Evolutionary conservation across 2,797 vertebrate species (phyloP).

Genomic region (Cygnus olor): DNA sequence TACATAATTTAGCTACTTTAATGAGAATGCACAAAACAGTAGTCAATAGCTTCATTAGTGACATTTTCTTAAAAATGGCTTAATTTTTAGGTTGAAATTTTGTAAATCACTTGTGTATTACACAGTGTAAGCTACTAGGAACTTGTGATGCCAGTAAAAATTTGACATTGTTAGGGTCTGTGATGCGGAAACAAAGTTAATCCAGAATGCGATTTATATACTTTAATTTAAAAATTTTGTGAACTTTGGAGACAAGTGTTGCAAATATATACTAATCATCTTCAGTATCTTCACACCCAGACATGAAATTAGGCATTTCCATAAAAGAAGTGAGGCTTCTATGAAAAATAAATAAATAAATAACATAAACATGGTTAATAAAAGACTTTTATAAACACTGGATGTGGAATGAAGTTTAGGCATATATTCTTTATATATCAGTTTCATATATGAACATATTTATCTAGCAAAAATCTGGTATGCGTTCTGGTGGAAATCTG

Average conservation of each 20-base stretch:
- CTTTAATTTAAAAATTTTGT: not conserved
- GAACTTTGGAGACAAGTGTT: not conserved
- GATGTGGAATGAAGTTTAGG: not conserved
- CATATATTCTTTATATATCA: not conserved
- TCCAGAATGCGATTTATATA: not conserved
- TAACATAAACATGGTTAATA: not conserved
- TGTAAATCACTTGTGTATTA: not conserved
- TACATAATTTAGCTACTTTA: not conserved
- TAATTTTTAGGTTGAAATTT: not conserved
- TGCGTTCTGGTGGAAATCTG: not conserved
- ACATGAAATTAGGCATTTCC: not conserved
- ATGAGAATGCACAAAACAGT: not conserved
- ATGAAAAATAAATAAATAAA: not conserved
- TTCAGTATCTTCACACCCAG: not conserved
- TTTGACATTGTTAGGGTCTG: not conserved
- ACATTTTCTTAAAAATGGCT: not conserved
- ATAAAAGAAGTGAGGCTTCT: not conserved
- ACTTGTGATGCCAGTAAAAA: not conserved
- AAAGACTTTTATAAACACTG: not conserved
- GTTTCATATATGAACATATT: not conserved
- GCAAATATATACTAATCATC: not conserved
- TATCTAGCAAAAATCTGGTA: not conserved
- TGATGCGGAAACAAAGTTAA: not conserved
- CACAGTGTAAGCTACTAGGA: not conserved
- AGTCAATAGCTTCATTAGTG: not conserved